phyloP scores from a whole-genome alignment of 2,888 invertebrate species.

The Sesia bembeciformis region DNA sequence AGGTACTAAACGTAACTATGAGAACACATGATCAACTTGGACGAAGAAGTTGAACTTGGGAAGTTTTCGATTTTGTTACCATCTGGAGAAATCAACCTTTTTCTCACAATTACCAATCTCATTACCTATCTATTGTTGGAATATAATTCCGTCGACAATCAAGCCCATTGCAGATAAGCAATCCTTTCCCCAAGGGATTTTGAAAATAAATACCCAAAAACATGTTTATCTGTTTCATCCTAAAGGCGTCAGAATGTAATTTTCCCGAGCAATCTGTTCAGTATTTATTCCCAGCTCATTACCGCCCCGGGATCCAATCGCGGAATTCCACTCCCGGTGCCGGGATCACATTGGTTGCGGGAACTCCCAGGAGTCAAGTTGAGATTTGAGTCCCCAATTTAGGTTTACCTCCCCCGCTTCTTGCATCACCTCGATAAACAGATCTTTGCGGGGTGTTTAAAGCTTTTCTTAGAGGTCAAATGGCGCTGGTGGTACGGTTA shows the following conservation, averaged over 20 bases:
- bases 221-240: conserved; percentile 9
- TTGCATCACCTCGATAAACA: background rate
- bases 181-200: background rate
- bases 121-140: too few species aligned
- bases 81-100: too few species aligned
- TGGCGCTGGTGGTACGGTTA: conserved; percentile 17
- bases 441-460: too few species aligned
- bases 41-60: too few species aligned
- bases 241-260: conserved; percentile 32
- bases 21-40: too few species aligned
- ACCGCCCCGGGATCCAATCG: conserved; percentile 48
- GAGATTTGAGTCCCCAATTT: conserved; percentile 29
- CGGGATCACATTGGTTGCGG: conserved; percentile 42
- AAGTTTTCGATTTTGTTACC: too few species aligned
- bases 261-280: conserved; percentile 40
- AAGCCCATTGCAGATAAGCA: too few species aligned
- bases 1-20: too few species aligned
- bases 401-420: conserved; percentile 13
- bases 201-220: conserved; percentile 1
- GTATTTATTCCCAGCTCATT: conserved; percentile 59
- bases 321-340: conserved; percentile 24
- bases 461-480: background rate
- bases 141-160: too few species aligned
- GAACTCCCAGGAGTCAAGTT: conserved; percentile 41
- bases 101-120: too few species aligned